Base-by-base conservation (phyloP, 1,140 invertebrate species). In the Hyles vespertilio region DNA sequence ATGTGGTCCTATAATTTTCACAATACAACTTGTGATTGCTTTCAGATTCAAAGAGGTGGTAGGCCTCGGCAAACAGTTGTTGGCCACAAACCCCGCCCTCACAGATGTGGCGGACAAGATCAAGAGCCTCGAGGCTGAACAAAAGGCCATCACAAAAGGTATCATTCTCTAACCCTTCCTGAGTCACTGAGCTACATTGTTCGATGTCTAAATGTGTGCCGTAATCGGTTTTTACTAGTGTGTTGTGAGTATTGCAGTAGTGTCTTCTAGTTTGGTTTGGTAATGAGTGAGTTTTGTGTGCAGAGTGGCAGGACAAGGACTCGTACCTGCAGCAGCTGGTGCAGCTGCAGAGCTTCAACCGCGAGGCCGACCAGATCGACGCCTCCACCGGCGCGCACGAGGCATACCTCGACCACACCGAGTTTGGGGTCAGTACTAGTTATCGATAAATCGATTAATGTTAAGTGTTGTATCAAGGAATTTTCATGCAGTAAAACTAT, bases 301-400 rank as follows among this genome's bases (percentile, higher is more conserved):
- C 67, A 70, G 86, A 91, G 36, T 98, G 96, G 95, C 87, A 92
- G 46, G 92, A 95, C 43, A 98, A 98, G 78, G 93, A 96, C 32
- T 92, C 93, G 52, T 95, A 95, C 92, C 87, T 98, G 36, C 91
- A 94, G 63, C 96, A 98, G 78, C 95, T 95, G 65, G 89, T 97
- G 11, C 95, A 98, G 71, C 88, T 98, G 52, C 95, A 97, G 87
- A 92, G 95, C 60, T 98, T 99, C 87, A 98, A 98, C 82, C 93
- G 96, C 55, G 98, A 99, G 89, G 98, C 98, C 0, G 98, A 99
- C 86, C 96, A 98, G 79, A 98, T 99, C 61, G 98, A 99, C 89
- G 97, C 98, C 0, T 95, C 96, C 3, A 98, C 96, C 44, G 96
- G 96, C 54, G 96, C 96, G 45, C 98, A 99, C 81, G 95, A 98